These are phyloP conservation scores for Vanessa tameamea DNA, from an alignment of 1,140 invertebrate genomes.

Conservation along the genomic window DNA sequence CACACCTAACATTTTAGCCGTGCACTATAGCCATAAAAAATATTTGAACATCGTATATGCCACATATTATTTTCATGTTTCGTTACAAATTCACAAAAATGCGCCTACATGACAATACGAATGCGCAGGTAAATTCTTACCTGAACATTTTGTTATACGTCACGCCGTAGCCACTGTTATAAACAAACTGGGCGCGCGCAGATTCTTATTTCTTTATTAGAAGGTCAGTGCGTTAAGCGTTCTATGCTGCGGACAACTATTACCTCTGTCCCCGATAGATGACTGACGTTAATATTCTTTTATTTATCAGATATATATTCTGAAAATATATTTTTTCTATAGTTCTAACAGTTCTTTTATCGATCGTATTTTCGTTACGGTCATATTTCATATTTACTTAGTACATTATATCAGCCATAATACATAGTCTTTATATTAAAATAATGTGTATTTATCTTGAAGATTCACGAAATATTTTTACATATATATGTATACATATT, in stretches of 20 bases:
- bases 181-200: constrained; percentile 38
- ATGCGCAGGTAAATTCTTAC: constrained; percentile 29
- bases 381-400: too few relatives aligned
- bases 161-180: constrained; percentile 30
- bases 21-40: not conserved
- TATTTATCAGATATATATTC: constrained; percentile 18
- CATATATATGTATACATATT: too few relatives aligned
- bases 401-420: too few relatives aligned
- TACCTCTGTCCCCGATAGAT: constrained; percentile 14
- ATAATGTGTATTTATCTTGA: too few relatives aligned
- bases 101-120: not conserved
- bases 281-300: constrained; percentile 18
- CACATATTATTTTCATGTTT: not conserved
- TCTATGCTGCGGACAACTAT: constrained; percentile 10
- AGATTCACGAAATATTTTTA: too few relatives aligned
- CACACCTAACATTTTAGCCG: not conserved
- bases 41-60: not conserved
- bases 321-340: not conserved
- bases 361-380: not conserved
- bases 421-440: too few relatives aligned
- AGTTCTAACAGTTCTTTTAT: not conserved
- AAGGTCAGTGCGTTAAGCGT: constrained; percentile 22
- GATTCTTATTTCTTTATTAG: constrained; percentile 20
- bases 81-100: not conserved
- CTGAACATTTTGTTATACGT: constrained; percentile 30